Evolutionary conservation across 2,888 invertebrate species (phyloP).

Genomic region (Lochmaea crataegi): DNA sequence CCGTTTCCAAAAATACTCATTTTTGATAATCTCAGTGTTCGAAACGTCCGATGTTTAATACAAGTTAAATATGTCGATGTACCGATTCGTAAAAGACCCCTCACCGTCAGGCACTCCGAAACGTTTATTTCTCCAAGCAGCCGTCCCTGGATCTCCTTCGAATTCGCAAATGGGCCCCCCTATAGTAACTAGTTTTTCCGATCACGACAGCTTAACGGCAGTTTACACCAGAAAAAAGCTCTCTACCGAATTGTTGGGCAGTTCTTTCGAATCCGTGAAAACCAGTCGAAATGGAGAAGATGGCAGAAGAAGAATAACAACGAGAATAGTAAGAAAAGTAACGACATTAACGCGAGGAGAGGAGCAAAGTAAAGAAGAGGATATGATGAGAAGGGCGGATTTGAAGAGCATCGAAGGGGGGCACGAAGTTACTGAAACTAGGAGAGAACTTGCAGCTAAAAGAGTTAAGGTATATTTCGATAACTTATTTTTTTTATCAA

Average conservation of each 20-base stretch:
- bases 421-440: conserved; percentile 68
- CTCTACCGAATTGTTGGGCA: conserved; percentile 87
- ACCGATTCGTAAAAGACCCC: conserved; percentile 81
- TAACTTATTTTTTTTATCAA: no score
- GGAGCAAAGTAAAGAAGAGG: conserved; percentile 80
- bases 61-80: conserved; percentile 67
- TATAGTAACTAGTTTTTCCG: conserved; percentile 59
- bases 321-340: conserved; percentile 87
- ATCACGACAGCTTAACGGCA: conserved; percentile 74
- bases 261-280: conserved; percentile 85
- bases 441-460: conserved; percentile 72
- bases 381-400: conserved; percentile 71
- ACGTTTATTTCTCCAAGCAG: conserved; percentile 82
- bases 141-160: conserved; percentile 58
- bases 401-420: conserved; percentile 70
- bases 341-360: conserved; percentile 90
- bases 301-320: conserved; percentile 85
- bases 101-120: conserved; percentile 65
- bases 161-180: conserved; percentile 54
- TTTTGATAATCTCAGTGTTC: background rate
- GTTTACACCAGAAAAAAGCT: conserved; percentile 85
- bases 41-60: conserved; percentile 9
- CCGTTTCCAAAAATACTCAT: conserved; percentile 9
- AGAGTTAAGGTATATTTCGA: conserved; percentile 77
- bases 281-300: conserved; percentile 82